Evolutionary conservation across 1,140 invertebrate species (phyloP).

Genomic region (Drosophila tani): DNA sequence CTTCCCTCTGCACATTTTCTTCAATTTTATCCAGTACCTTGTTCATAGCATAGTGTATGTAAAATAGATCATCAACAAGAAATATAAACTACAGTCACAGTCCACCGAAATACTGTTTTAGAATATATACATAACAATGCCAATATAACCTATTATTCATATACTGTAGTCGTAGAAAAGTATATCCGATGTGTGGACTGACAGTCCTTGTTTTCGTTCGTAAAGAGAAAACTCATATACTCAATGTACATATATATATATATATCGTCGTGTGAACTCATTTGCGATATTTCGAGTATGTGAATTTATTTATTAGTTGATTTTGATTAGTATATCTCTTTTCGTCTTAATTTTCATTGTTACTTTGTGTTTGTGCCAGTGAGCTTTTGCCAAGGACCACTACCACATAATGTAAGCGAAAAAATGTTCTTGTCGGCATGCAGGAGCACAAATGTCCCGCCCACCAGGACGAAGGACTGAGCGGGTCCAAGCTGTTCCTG

Average conservation of each 20-base stretch:
- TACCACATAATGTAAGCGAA: slow-evolving; percentile 85
- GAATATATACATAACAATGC: not conserved
- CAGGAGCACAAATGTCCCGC: slow-evolving; percentile 83
- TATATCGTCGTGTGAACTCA: slow-evolving; percentile 14
- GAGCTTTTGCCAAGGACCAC: slow-evolving; percentile 75
- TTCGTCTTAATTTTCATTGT: slow-evolving; percentile 23
- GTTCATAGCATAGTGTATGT: not conserved
- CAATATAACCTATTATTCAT: slow-evolving; percentile 17
- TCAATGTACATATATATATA: slow-evolving; percentile 15
- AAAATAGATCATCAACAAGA: not conserved
- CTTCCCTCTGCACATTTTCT: slow-evolving; percentile 12
- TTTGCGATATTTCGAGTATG: slow-evolving; percentile 27
- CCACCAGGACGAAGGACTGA: slow-evolving; percentile 27
- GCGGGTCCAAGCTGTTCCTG: slow-evolving; percentile 21
- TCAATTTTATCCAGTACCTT: not conserved
- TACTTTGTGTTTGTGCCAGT: slow-evolving; percentile 36
- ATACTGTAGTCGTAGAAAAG: slow-evolving; percentile 11
- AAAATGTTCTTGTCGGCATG: slow-evolving; percentile 84
- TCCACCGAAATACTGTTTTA: slow-evolving; percentile 6
- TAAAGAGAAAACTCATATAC: slow-evolving; percentile 9
- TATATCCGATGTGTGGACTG: slow-evolving; percentile 5
- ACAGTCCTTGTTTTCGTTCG: not conserved
- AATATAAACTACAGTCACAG: slow-evolving; percentile 9
- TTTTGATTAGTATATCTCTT: slow-evolving; percentile 10
- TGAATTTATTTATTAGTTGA: not conserved